Evolutionary conservation across 2,888 invertebrate species (phyloP).

Genomic region (Gastrophysa polygoni): DNA sequence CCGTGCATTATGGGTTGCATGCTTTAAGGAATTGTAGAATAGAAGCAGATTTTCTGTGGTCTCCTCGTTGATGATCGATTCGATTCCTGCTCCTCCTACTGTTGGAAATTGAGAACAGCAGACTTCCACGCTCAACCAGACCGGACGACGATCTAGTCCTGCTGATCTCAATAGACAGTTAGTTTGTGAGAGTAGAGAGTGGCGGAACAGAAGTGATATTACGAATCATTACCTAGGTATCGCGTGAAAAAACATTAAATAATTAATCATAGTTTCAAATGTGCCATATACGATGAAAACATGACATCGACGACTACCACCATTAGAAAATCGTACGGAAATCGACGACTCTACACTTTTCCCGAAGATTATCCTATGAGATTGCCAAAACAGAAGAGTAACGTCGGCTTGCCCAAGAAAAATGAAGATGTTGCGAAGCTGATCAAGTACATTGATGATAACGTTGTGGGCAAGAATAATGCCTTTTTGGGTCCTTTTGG

Average conservation of each 20-base stretch:
- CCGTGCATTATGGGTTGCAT: not conserved
- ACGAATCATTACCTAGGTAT: not conserved
- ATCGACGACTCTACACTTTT: conserved; percentile 55
- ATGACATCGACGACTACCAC: conserved; percentile 56
- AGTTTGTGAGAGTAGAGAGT: not conserved
- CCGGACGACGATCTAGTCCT: conserved; percentile 1
- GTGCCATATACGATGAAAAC: conserved; percentile 44
- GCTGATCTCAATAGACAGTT: conserved; percentile 6
- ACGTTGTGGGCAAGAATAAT: conserved; percentile 79
- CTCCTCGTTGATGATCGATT: not conserved
- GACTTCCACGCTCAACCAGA: not conserved
- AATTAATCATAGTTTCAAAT: conserved; percentile 10
- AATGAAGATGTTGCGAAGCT: conserved; percentile 73
- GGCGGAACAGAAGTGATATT: not conserved
- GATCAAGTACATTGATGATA: conserved; percentile 80
- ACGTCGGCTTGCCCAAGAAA: conserved; percentile 57
- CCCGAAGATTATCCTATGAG: conserved; percentile 57
- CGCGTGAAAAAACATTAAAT: not conserved
- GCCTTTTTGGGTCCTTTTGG: conserved; percentile 85
- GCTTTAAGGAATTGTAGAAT: not conserved
- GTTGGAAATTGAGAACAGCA: not conserved
- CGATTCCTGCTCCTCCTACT: not conserved
- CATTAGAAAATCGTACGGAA: conserved; percentile 57
- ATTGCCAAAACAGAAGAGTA: conserved; percentile 53
- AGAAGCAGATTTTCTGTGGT: not conserved